A percentile compares a stretch with the other conserved stretches of the same genome.
Evolutionary conservation across 1,140 invertebrate species (phyloP).

Genomic region (Drosophila ogumai): DNA sequence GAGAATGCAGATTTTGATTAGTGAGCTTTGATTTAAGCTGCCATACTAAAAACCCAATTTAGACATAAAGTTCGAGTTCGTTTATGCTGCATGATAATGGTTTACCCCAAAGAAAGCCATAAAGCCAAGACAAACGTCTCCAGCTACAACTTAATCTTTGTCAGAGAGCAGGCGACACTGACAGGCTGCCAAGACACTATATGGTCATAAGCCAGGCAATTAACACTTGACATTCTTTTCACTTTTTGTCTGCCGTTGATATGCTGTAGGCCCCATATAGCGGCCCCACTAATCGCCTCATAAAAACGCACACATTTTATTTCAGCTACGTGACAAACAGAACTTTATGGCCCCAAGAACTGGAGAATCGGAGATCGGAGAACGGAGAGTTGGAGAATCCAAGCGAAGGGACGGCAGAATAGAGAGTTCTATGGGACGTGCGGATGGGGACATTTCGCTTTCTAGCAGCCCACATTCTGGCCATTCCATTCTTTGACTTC

Average conservation of each 20-base stretch:
- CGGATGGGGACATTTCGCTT: constrained; percentile 66
- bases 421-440: constrained; percentile 57
- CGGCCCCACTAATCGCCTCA: constrained; percentile 71
- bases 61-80: constrained; percentile 10
- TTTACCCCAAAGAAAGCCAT: constrained; percentile 33
- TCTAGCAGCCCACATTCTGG: constrained; percentile 66
- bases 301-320: constrained; percentile 82
- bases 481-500: constrained; percentile 45
- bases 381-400: constrained; percentile 1
- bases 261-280: constrained; percentile 65
- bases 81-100: constrained; percentile 44
- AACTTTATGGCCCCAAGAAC: constrained; percentile 44
- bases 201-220: constrained; percentile 69
- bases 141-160: constrained; percentile 74
- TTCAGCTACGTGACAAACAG: constrained; percentile 74
- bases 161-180: constrained; percentile 40
- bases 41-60: neutral
- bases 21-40: neutral
- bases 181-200: constrained; percentile 32
- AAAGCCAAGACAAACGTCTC: constrained; percentile 48
- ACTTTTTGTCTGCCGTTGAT: constrained; percentile 72
- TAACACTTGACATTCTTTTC: constrained; percentile 83
- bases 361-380: neutral
- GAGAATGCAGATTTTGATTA: constrained; percentile 30
- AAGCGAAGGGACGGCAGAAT: constrained; percentile 19